Conservation (phyloP, 2,113 vertebrate species). For the Sigmodon hispidus region DNA sequence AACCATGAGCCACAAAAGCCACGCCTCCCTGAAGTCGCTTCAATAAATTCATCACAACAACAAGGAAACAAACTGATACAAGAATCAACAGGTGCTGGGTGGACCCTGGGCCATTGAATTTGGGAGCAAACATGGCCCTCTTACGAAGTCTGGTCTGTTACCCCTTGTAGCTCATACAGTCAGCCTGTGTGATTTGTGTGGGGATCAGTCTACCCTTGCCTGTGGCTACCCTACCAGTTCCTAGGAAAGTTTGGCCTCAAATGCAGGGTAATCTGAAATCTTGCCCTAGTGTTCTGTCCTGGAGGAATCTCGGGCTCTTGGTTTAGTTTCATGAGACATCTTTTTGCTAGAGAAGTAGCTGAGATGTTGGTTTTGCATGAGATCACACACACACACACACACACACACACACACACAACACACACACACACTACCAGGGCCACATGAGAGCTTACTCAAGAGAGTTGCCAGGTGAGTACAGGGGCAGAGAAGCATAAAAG, state of each 20-base stretch:
- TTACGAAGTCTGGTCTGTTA: accelerated
- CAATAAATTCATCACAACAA: too few species aligned
- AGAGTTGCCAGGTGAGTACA: too few species aligned
- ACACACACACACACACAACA: too few species aligned
- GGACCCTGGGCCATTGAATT: accelerated
- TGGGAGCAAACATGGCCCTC: accelerated
- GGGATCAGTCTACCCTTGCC: not conserved
- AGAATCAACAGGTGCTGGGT: not conserved
- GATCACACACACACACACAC: too few species aligned
- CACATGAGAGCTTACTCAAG: too few species aligned
- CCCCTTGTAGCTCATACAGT: accelerated
- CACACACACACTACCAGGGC: too few species aligned
- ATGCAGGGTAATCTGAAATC: not conserved
- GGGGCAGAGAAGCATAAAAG: too few species aligned
- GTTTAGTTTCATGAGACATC: not conserved
- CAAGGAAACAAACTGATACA: not conserved
- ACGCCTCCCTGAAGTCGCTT: not conserved
- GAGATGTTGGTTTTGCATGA: too few species aligned
- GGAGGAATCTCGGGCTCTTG: too few species aligned
- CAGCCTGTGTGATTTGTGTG: accelerated
- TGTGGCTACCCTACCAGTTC: accelerated
- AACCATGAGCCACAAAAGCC: not conserved
- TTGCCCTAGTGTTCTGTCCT: not conserved
- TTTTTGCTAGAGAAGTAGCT: too few species aligned
- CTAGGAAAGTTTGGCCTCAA: not conserved